Evolutionary conservation across 2,888 invertebrate species (phyloP).

Genomic region (Heliconius cydno): DNA sequence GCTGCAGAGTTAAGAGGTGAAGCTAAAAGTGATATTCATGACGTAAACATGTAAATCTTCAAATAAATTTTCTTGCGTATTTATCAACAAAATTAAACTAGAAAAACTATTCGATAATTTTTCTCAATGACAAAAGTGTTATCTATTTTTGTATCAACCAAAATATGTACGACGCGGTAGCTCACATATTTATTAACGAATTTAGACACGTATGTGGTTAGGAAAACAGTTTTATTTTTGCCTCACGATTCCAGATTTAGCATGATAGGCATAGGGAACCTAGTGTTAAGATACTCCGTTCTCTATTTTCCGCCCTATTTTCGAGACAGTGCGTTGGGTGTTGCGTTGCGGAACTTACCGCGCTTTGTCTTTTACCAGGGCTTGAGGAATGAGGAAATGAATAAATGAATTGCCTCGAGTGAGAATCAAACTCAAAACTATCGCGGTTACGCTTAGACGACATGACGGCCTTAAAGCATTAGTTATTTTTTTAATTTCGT

Average conservation of each 20-base stretch:
- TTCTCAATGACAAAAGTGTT: constrained; percentile 16
- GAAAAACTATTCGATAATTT: neutral
- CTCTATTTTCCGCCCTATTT: too few relatives aligned
- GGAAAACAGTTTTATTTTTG: neutral
- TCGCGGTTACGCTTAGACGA: neutral
- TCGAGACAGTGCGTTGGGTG: neutral
- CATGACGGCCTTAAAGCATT: neutral
- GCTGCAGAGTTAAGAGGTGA: too few relatives aligned
- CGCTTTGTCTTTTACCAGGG: neutral
- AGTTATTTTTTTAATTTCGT: neutral
- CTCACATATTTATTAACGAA: neutral
- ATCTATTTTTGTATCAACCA: constrained; percentile 8
- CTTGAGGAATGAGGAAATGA: neutral
- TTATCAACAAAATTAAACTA: neutral
- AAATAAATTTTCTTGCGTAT: neutral
- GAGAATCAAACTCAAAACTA: neutral
- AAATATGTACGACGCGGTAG: constrained; percentile 4
- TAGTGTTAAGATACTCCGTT: neutral
- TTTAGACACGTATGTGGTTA: neutral
- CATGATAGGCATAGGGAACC: too few relatives aligned
- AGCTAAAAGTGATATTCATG: too few relatives aligned
- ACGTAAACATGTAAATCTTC: neutral
- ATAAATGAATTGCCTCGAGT: neutral
- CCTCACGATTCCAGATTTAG: neutral
- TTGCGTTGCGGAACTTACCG: neutral